These are phyloP conservation scores for Ennomos quercinarius DNA, from an alignment of 2,888 invertebrate species.

Conservation along the genomic window DNA sequence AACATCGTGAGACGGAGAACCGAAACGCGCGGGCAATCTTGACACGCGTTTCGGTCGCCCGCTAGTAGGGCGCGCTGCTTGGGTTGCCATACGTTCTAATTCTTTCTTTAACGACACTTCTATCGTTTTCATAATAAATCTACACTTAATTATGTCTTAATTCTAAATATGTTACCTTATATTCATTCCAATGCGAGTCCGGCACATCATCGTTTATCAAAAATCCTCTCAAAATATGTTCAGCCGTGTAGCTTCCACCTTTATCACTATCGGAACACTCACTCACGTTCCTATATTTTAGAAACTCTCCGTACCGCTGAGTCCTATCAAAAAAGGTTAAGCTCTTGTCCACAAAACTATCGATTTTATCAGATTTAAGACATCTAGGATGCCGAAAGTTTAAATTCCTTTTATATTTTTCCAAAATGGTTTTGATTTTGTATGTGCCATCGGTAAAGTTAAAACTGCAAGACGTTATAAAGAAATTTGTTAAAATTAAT, in stretches of 20 bases:
- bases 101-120: too few species aligned
- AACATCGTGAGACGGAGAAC: too few species aligned
- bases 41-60: too few species aligned
- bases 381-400: slow-evolving; percentile 45
- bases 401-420: slow-evolving; percentile 44
- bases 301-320: slow-evolving; percentile 53
- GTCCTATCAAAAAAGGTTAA: slow-evolving; percentile 54
- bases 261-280: slow-evolving; percentile 48
- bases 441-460: slow-evolving; percentile 51
- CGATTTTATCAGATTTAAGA: slow-evolving; percentile 36
- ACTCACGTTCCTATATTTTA: slow-evolving; percentile 55
- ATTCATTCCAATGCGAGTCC: slow-evolving; percentile 70
- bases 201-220: slow-evolving; percentile 59
- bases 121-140: too few species aligned
- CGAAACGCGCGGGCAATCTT: too few species aligned
- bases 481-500: slow-evolving; percentile 49
- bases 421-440: slow-evolving; percentile 51
- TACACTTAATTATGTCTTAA: neutral
- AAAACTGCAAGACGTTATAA: slow-evolving; percentile 43
- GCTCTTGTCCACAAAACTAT: slow-evolving; percentile 49
- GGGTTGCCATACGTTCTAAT: too few species aligned
- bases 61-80: too few species aligned
- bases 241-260: slow-evolving; percentile 46
- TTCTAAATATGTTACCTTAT: slow-evolving; percentile 61
- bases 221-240: slow-evolving; percentile 58